Percentiles rank a stretch among this genome's conserved stretches.
phyloP scores from a whole-genome alignment of 2,113 vertebrate genomes.

The Gadus macrocephalus region DNA sequence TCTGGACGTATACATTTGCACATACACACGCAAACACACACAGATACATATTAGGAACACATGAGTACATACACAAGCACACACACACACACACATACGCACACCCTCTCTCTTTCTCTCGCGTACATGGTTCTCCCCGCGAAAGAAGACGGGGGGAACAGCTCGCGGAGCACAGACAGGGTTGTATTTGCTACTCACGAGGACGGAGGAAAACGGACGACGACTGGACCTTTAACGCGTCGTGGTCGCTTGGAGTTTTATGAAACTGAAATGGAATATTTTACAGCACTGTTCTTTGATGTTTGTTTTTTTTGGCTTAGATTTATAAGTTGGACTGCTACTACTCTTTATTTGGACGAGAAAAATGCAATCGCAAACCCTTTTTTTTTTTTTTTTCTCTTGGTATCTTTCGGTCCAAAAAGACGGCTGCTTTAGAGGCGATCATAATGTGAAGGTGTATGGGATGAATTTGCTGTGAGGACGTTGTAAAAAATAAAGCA shows the following conservation, averaged over 20 bases:
- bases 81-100: conserved; percentile 4
- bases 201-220: conserved; percentile 36
- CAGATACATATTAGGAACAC: neutral
- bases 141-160: conserved; percentile 60
- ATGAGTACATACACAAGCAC: neutral
- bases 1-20: conserved; percentile 44
- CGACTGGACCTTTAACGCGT: conserved; percentile 49
- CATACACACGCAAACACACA: conserved; percentile 9
- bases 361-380: conserved; percentile 45
- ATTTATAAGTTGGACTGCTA: conserved; percentile 54
- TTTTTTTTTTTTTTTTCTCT: conserved; percentile 46
- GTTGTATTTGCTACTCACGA: conserved; percentile 64
- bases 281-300: conserved; percentile 67
- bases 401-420: conserved; percentile 37
- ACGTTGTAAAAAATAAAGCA: conserved; percentile 16
- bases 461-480: conserved; percentile 37
- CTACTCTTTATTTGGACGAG: conserved; percentile 57
- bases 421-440: conserved; percentile 64
- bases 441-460: conserved; percentile 73
- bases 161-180: conserved; percentile 60
- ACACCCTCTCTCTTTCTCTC: neutral
- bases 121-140: conserved; percentile 6
- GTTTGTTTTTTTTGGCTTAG: conserved; percentile 45
- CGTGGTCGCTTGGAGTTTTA: conserved; percentile 45
- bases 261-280: conserved; percentile 49